These are phyloP conservation scores for Lynx canadensis DNA, from an alignment of 2,113 vertebrate genomes.

Conservation along the genomic window DNA sequence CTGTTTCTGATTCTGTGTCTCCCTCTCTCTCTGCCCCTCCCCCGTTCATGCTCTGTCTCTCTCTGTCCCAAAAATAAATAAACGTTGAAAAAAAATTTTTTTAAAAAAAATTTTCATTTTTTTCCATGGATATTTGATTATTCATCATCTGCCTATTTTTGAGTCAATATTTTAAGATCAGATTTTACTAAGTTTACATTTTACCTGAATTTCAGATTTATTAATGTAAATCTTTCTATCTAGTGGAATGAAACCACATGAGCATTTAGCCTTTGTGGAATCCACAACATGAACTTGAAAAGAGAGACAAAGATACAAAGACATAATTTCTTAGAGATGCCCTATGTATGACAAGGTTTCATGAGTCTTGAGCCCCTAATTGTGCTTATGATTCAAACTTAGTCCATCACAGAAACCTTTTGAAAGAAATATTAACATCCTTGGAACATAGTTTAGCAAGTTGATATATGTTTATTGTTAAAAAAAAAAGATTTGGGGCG, in stretches of 20 bases:
- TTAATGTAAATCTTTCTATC: background rate
- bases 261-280: background rate
- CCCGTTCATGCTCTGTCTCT: too few species aligned
- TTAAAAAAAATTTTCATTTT: background rate
- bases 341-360: background rate
- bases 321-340: background rate
- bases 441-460: background rate
- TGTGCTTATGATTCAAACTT: background rate
- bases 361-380: background rate
- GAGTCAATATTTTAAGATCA: background rate
- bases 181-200: background rate
- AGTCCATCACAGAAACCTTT: background rate
- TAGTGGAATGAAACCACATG: background rate
- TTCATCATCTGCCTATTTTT: background rate
- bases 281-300: background rate
- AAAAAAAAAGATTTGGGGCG: background rate
- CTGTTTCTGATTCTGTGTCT: too few species aligned
- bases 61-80: too few species aligned
- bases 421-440: background rate
- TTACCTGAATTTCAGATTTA: slow-evolving; percentile 11
- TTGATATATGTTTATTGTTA: background rate
- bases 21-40: too few species aligned
- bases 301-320: background rate
- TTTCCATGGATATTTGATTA: background rate
- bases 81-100: too few species aligned